These are phyloP conservation scores for Pyrocephalus nanus DNA, from an alignment of 2,797 vertebrate genomes.

Conservation along the genomic window DNA sequence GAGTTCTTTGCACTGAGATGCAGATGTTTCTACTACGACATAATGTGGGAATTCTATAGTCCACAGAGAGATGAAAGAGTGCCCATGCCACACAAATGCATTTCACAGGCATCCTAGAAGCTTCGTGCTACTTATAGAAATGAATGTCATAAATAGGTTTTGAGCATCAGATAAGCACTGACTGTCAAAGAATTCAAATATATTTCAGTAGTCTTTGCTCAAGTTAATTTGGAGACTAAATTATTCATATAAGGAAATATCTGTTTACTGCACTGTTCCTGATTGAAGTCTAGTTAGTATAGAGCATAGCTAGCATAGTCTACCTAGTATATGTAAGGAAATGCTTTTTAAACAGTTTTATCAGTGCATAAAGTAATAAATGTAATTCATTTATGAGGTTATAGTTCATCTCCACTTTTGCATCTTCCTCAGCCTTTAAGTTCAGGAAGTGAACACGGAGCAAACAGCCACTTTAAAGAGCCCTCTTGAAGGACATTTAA, in stretches of 20 bases:
- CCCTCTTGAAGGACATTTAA: background rate
- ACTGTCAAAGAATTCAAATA: background rate
- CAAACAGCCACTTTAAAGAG: background rate
- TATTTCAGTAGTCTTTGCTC: background rate
- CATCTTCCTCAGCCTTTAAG: background rate
- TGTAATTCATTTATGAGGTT: background rate
- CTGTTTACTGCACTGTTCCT: conserved; percentile 3
- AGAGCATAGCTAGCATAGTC: background rate
- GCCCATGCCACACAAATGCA: background rate
- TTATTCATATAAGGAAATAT: background rate
- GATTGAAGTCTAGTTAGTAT: background rate
- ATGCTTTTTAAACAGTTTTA: background rate
- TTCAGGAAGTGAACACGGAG: background rate
- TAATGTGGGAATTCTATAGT: conserved; percentile 1
- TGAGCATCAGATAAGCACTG: background rate
- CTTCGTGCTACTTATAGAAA: conserved; percentile 14
- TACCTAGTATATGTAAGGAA: background rate
- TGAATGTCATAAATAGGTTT: conserved; percentile 3
- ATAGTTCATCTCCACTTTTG: background rate
- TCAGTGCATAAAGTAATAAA: background rate
- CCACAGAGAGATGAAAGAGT: conserved; percentile 22
- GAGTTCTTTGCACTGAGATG: background rate
- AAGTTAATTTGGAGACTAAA: background rate
- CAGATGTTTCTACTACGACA: background rate
- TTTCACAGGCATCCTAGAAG: conserved; percentile 11